Base-by-base conservation (phyloP, 2,888 invertebrate species). In the Invenusta paracnida region DNA sequence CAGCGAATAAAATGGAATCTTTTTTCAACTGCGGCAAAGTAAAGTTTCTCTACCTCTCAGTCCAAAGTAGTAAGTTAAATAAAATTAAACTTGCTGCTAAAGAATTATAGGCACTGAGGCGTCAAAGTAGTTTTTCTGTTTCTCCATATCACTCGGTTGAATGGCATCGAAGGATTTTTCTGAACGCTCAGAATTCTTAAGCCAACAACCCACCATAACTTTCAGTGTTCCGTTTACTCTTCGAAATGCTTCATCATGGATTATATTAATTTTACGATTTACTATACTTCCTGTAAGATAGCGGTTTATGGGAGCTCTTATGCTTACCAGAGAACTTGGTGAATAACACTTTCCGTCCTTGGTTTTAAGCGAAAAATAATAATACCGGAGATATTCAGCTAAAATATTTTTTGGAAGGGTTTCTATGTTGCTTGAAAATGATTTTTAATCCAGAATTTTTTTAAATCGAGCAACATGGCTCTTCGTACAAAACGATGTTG, bases 11-110 rank as follows among this genome's bases (percentile, higher is more conserved):
- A 30, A 82, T 82, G 29, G 2, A 27, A 30, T 82, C 23, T 82
- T 82, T 82, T 82, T 82, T 82, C 82, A 82, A 30, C 82, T 82
- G 82, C 29, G 82, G 82, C 82, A 27, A 82, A 82, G 82, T 82
- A 27, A 82, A 82, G 82, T 82, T 82, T 82, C 29, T 82, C 29
- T 82, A 23, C 82, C 82, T 28, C 82, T 82, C 29, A 82, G 30
- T 30, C 82, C 82, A 82, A 82, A 82, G 30, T 29, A 82, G 82
- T 82, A 82, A 82, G 82, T 82, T 29, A 82, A 29, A 30, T 82
- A 82, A 82, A 82, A 30, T 29, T 29, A 82, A 29, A 82, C 82
- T 82, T 82, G 82, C 82, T 82, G 82, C 82, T 82, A 29, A 82
- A 82, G 82, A 82, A 29, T 29, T 29, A 30, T 82, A 13, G 82